These are phyloP conservation scores for Platalea minor DNA, from an alignment of 2,797 vertebrate genomes.

Conservation along the genomic window DNA sequence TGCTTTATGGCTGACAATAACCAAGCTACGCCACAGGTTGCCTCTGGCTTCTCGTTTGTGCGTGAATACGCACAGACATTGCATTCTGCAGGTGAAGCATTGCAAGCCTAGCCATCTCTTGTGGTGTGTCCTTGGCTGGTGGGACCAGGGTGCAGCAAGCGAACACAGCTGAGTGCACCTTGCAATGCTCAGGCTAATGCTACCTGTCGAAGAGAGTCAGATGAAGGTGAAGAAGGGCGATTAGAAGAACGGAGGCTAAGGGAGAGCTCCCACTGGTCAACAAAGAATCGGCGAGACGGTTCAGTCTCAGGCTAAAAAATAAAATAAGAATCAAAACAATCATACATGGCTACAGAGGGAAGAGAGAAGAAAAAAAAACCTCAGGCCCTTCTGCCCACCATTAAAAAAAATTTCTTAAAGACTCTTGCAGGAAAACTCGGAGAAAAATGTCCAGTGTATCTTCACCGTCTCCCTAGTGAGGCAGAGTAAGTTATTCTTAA, in stretches of 20 bases:
- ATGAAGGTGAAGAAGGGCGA: constrained; percentile 79
- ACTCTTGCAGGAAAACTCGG: background rate
- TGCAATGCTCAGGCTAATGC: constrained; percentile 43
- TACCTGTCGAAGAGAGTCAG: constrained; percentile 90
- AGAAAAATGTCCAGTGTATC: background rate
- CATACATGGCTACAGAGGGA: background rate
- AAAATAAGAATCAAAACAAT: constrained; percentile 56
- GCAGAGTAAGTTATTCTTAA: background rate
- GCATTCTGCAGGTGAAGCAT: constrained; percentile 11
- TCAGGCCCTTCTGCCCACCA: background rate
- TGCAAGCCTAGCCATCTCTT: background rate
- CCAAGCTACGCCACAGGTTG: background rate
- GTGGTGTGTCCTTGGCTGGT: background rate
- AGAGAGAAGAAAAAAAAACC: background rate
- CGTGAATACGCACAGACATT: background rate
- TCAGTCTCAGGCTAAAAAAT: constrained; percentile 83
- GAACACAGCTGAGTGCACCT: constrained; percentile 22
- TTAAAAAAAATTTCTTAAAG: background rate
- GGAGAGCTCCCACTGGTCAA: constrained; percentile 87
- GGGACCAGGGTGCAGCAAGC: constrained; percentile 14
- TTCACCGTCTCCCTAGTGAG: background rate
- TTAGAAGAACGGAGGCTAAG: constrained; percentile 76
- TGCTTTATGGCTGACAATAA: background rate
- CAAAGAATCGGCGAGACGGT: constrained; percentile 82
- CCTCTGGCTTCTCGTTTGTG: background rate